phyloP scores from a whole-genome alignment of 2,797 vertebrate species.

The Microctenopoma lineatum region DNA sequence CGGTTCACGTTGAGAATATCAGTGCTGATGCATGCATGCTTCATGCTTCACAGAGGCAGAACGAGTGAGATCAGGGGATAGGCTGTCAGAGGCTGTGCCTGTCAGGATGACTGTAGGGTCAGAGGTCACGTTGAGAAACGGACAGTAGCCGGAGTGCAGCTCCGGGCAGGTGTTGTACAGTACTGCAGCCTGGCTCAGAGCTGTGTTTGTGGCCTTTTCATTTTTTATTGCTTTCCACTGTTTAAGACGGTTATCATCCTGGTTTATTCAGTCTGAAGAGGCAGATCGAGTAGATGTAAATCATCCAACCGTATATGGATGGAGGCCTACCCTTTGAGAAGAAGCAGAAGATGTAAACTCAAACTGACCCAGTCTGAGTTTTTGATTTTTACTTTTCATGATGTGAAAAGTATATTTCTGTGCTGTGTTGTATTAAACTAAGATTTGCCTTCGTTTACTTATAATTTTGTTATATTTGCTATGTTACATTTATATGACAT shows the following conservation, averaged over 20 bases:
- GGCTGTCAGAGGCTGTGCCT: constrained; percentile 59
- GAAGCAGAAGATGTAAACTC: constrained; percentile 43
- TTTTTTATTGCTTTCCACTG: constrained; percentile 39
- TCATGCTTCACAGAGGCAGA: constrained; percentile 57
- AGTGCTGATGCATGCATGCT: constrained; percentile 38
- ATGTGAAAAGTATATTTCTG: constrained; percentile 7
- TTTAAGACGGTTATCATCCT: constrained; percentile 47
- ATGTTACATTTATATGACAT: constrained; percentile 4
- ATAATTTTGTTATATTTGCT: not conserved
- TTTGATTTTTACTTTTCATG: constrained; percentile 25
- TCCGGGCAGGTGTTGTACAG: constrained; percentile 29
- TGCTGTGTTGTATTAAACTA: not conserved
- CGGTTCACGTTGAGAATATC: constrained; percentile 47
- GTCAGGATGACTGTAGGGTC: constrained; percentile 61
- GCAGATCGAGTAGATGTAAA: constrained; percentile 55
- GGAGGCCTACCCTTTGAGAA: constrained; percentile 43
- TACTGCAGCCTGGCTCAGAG: constrained; percentile 17
- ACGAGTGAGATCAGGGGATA: constrained; percentile 37
- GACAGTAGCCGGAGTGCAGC: constrained; percentile 36
- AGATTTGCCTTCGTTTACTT: too few relatives aligned
- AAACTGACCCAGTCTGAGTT: constrained; percentile 45
- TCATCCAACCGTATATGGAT: constrained; percentile 48
- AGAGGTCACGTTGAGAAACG: constrained; percentile 51
- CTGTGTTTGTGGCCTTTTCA: constrained; percentile 45
- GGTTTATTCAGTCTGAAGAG: constrained; percentile 55